Conservation (phyloP, 1,140 invertebrate species). For the Leguminivora glycinivorella region DNA sequence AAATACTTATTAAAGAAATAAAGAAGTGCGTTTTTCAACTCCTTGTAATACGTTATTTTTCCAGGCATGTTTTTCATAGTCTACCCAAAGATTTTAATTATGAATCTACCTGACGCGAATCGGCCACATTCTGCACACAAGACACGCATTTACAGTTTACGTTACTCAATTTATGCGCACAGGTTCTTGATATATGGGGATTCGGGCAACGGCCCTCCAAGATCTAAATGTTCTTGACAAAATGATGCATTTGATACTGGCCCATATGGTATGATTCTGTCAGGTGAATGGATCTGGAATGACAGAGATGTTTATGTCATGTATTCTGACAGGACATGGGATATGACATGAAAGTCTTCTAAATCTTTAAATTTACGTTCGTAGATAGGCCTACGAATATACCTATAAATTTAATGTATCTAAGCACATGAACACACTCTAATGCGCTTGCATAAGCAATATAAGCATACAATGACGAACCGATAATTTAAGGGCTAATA, state of each 20-base stretch:
- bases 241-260: conserved; percentile 23
- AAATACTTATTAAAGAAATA: no score
- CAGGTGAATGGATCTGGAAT: conserved; percentile 13
- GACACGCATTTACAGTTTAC: background rate
- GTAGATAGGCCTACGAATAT: no score
- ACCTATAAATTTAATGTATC: background rate
- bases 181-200: conserved; percentile 13
- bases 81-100: no score
- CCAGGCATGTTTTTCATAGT: no score
- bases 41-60: no score
- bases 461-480: conserved; percentile 7
- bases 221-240: background rate
- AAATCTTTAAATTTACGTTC: no score
- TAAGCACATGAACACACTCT: background rate
- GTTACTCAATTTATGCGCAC: conserved; percentile 2
- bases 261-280: conserved; percentile 8
- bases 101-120: no score
- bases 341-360: background rate
- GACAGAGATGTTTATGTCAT: conserved; percentile 27
- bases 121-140: background rate
- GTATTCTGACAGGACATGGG: background rate
- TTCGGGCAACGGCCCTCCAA: background rate
- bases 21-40: no score
- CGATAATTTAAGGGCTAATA: conserved; percentile 27
- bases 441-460: background rate